These are phyloP conservation scores for Circaetus gallicus DNA, from an alignment of 2,113 vertebrate genomes.

Conservation along the genomic window DNA sequence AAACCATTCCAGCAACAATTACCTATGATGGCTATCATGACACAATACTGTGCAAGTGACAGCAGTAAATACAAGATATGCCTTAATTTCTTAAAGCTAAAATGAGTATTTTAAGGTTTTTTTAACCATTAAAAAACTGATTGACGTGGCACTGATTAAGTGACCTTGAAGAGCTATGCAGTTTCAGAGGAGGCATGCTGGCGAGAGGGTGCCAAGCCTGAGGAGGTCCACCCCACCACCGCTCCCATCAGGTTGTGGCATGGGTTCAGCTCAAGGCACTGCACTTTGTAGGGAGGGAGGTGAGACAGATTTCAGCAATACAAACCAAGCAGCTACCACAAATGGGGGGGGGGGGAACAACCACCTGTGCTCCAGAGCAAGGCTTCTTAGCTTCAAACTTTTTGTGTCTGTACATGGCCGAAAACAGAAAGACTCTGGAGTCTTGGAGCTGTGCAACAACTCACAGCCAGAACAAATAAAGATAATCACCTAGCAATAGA, in stretches of 20 bases:
- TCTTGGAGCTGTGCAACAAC: neutral
- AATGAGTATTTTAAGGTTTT: neutral
- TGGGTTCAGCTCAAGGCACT: neutral
- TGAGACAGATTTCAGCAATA: neutral
- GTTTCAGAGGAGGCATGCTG: neutral
- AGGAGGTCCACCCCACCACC: neutral
- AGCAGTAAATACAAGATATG: neutral
- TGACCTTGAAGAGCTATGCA: neutral
- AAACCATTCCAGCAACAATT: neutral
- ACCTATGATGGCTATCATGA: neutral
- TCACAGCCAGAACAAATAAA: neutral
- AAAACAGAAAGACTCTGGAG: neutral
- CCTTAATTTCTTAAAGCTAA: neutral
- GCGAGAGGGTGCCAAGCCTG: accelerated
- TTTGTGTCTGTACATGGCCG: neutral
- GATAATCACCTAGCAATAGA: neutral
- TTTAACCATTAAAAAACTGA: neutral
- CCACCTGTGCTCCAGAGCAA: neutral
- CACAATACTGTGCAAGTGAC: neutral
- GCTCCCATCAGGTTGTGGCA: neutral
- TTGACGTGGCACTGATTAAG: neutral
- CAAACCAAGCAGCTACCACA: neutral
- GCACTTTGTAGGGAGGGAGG: neutral
- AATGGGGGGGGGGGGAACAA: neutral
- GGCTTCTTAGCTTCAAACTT: neutral